Evolutionary conservation across 2,888 invertebrate species (phyloP).

Genomic region (Trissolcus brochymenae): DNA sequence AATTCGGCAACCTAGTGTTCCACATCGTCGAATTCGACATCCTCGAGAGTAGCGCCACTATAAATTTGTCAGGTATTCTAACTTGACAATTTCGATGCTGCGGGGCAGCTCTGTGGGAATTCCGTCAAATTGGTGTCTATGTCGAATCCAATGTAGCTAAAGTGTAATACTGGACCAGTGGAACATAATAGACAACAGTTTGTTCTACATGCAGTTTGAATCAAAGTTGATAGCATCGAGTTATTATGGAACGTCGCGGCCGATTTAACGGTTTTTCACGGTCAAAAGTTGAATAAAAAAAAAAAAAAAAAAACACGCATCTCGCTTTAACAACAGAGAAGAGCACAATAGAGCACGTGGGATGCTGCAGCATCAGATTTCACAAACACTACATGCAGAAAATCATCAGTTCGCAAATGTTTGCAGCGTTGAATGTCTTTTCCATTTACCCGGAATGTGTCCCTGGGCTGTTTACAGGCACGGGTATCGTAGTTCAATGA

Average conservation of each 20-base stretch:
- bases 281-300: too few relatives aligned
- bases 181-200: slow-evolving; percentile 11
- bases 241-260: neutral
- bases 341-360: too few relatives aligned
- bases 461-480: neutral
- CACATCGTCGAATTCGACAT: slow-evolving; percentile 11
- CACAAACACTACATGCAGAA: too few relatives aligned
- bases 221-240: neutral
- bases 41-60: slow-evolving; percentile 10
- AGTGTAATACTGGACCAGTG: slow-evolving; percentile 9
- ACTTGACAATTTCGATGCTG: slow-evolving; percentile 14
- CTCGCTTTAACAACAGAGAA: too few relatives aligned
- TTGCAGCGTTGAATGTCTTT: too few relatives aligned
- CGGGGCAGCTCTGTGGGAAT: slow-evolving; percentile 9
- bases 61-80: slow-evolving; percentile 25
- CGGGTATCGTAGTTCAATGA: slow-evolving; percentile 3
- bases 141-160: slow-evolving; percentile 15
- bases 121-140: slow-evolving; percentile 25
- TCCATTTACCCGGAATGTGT: too few relatives aligned
- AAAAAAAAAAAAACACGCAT: too few relatives aligned
- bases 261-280: too few relatives aligned
- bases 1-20: slow-evolving; percentile 40
- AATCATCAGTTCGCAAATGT: too few relatives aligned
- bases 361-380: too few relatives aligned
- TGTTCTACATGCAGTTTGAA: slow-evolving; percentile 6